Conservation (phyloP, 2,113 vertebrate genomes). For the Aleadryas rufinucha region DNA sequence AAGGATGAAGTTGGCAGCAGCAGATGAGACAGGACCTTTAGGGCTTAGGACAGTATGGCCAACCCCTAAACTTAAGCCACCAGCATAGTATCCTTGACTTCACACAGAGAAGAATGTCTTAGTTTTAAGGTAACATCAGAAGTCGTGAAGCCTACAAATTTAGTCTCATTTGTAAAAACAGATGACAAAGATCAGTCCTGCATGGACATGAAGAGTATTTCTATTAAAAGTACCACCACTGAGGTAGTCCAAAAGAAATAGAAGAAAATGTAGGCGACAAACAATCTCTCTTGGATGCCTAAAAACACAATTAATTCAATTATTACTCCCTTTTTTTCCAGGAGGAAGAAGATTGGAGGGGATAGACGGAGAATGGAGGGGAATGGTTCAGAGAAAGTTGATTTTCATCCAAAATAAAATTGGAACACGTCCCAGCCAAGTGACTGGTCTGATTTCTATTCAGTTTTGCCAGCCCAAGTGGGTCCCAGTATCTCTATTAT, state of each 20-base stretch:
- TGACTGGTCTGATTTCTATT: neutral
- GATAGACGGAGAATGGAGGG: neutral
- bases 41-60: neutral
- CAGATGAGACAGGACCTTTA: neutral
- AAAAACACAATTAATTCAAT: neutral
- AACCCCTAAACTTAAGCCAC: neutral
- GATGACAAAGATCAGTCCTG: neutral
- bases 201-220: neutral
- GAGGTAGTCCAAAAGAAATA: neutral
- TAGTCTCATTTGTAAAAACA: neutral
- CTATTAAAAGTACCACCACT: neutral
- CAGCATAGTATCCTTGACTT: neutral
- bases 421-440: neutral
- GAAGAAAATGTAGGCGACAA: neutral
- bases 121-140: neutral
- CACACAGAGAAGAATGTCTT: neutral
- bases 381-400: neutral
- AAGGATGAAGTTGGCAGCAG: neutral
- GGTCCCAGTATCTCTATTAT: neutral
- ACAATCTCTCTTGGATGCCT: neutral
- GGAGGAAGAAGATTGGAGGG: neutral
- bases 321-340: neutral
- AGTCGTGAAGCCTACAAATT: neutral
- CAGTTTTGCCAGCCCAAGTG: neutral
- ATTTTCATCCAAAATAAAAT: slow-evolving; percentile 4